phyloP scores from a whole-genome alignment of 2,888 invertebrate species.

The Cheilosia impressa region DNA sequence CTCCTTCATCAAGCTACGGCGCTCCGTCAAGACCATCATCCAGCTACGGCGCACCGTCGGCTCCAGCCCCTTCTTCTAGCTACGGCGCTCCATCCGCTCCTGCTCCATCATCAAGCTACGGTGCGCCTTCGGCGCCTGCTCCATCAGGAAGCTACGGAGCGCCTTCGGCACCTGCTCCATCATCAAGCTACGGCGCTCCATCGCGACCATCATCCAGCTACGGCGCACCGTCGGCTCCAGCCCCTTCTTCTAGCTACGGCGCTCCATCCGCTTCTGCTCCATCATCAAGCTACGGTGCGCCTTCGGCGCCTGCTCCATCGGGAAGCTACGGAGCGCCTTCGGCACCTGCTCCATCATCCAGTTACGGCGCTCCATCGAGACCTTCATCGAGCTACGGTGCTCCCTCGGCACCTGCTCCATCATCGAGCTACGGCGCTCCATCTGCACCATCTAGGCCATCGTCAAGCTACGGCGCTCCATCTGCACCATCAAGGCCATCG shows the following conservation, averaged over 20 bases:
- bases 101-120: constrained; percentile 80
- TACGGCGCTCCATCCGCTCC: constrained; percentile 78
- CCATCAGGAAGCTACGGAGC: constrained; percentile 84
- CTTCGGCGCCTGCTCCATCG: constrained; percentile 79
- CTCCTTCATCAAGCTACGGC: constrained; percentile 80
- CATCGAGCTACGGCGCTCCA: constrained; percentile 76
- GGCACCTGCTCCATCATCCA: constrained; percentile 78
- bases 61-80: constrained; percentile 78
- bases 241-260: constrained; percentile 84
- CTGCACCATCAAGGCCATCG: constrained; percentile 77
- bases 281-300: constrained; percentile 80
- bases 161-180: constrained; percentile 74
- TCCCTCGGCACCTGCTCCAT: constrained; percentile 77
- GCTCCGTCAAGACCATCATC: constrained; percentile 75
- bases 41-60: constrained; percentile 78
- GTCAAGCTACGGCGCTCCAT: constrained; percentile 81
- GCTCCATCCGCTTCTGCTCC: constrained; percentile 80
- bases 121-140: constrained; percentile 81
- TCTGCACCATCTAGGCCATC: constrained; percentile 79
- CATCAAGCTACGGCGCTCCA: constrained; percentile 80
- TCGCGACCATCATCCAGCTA: constrained; percentile 69
- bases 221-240: constrained; percentile 69
- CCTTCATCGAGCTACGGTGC: constrained; percentile 43
- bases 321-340: constrained; percentile 81
- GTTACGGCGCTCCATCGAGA: constrained; percentile 71